phyloP scores from a whole-genome alignment of 2,797 vertebrate species.

The Schizopygopsis pylzovi region DNA sequence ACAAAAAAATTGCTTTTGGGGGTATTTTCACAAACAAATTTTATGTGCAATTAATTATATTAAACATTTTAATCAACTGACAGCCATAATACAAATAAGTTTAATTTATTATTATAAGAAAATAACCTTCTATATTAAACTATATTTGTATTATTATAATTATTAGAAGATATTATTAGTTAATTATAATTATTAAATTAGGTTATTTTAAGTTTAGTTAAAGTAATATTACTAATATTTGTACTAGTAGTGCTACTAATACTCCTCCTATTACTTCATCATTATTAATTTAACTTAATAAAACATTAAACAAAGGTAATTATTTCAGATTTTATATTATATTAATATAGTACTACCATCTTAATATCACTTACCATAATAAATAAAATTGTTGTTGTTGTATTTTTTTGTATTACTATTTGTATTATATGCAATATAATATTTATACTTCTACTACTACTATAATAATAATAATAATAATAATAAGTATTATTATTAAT shows the following conservation, averaged over 20 bases:
- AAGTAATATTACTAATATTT: too few species aligned
- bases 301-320: not conserved
- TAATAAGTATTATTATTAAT: too few species aligned
- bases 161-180: not conserved
- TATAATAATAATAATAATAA: too few species aligned
- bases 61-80: not conserved
- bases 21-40: too few species aligned
- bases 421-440: too few species aligned
- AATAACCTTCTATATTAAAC: not conserved
- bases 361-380: too few species aligned
- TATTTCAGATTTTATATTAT: not conserved
- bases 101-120: not conserved
- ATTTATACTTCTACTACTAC: too few species aligned
- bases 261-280: not conserved
- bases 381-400: too few species aligned
- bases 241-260: not conserved
- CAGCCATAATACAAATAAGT: not conserved
- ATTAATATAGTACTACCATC: too few species aligned
- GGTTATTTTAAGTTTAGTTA: too few species aligned
- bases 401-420: too few species aligned
- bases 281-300: not conserved
- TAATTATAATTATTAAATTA: not conserved
- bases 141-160: not conserved
- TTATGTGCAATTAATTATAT: not conserved
- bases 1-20: too few species aligned